Evolutionary conservation across 1,140 invertebrate species (phyloP).

Genomic region (Leptinotarsa defecta): DNA sequence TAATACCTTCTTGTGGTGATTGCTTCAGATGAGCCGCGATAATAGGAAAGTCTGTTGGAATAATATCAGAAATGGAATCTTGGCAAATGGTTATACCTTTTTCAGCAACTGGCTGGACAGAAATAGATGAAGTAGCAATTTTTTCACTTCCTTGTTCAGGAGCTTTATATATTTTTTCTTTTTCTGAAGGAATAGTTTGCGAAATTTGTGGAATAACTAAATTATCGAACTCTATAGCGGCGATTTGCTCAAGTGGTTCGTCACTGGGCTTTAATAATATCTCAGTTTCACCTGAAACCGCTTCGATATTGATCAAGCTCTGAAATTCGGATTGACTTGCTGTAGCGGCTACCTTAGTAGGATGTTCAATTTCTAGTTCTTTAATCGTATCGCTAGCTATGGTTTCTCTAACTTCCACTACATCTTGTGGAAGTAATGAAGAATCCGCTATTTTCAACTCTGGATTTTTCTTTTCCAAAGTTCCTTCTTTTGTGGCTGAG

Average conservation of each 20-base stretch:
- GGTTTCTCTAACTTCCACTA: conserved; percentile 46
- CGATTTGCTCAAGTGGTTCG: conserved; percentile 41
- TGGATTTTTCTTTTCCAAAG: conserved; percentile 52
- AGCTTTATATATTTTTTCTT: conserved; percentile 57
- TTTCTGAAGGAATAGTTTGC: conserved; percentile 54
- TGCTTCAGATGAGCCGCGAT: conserved; percentile 53
- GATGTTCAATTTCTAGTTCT: conserved; percentile 40
- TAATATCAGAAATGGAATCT: conserved; percentile 47
- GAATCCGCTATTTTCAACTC: conserved; percentile 45
- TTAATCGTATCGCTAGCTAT: conserved; percentile 46
- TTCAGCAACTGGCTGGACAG: conserved; percentile 56
- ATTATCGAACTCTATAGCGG: conserved; percentile 49
- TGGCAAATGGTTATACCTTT: conserved; percentile 53
- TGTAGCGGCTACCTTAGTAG: conserved; percentile 40
- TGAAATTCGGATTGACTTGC: conserved; percentile 46
- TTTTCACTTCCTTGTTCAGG: conserved; percentile 50
- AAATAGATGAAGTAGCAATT: conserved; percentile 50
- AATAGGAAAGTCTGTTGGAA: conserved; percentile 33
- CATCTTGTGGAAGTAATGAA: conserved; percentile 46
- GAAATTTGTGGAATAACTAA: conserved; percentile 36
- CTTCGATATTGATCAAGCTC: conserved; percentile 50
- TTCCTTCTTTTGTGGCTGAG: conserved; percentile 59
- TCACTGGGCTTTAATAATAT: conserved; percentile 32
- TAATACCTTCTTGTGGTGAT: conserved; percentile 55
- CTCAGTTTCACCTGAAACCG: conserved; percentile 53